phyloP scores from a whole-genome alignment of 1,140 invertebrate species.

The Penaeus chinensis region DNA sequence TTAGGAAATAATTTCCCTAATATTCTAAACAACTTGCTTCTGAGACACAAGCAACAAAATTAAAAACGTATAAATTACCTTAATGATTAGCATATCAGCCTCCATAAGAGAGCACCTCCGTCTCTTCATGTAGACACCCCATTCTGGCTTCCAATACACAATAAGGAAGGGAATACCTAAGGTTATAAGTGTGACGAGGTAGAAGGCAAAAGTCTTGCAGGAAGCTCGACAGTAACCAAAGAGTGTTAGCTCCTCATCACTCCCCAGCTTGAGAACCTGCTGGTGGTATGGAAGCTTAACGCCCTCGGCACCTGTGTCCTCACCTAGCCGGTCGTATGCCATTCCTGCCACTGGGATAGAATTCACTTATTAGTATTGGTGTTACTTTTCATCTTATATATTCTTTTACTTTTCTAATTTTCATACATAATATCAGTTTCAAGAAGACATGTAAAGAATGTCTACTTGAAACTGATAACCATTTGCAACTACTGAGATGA shows the following conservation, averaged over 20 bases:
- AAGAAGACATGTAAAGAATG: too few relatives aligned
- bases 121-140: conserved; percentile 64
- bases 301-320: conserved; percentile 4
- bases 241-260: conserved; percentile 38
- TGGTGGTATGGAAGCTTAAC: conserved; percentile 3
- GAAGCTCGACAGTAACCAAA: conserved; percentile 23
- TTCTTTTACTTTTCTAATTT: too few relatives aligned
- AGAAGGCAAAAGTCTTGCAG: conserved; percentile 55
- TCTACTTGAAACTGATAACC: too few relatives aligned
- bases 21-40: neutral
- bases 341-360: conserved; percentile 18
- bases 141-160: conserved; percentile 66
- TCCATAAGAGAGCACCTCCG: conserved; percentile 62
- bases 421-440: too few relatives aligned
- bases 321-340: conserved; percentile 43
- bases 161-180: conserved; percentile 65
- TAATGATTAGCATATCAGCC: conserved; percentile 65
- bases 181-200: conserved; percentile 62
- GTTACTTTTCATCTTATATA: too few relatives aligned
- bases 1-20: neutral
- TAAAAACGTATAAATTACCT: conserved; percentile 29
- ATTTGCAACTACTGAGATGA: too few relatives aligned
- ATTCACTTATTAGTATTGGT: too few relatives aligned
- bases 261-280: conserved; percentile 43
- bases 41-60: neutral